Evolutionary conservation across 30 jellyfish, hydroid and myxozoan genomes (phyloP).

Genomic region (Chrysaora quinquecirrha): DNA sequence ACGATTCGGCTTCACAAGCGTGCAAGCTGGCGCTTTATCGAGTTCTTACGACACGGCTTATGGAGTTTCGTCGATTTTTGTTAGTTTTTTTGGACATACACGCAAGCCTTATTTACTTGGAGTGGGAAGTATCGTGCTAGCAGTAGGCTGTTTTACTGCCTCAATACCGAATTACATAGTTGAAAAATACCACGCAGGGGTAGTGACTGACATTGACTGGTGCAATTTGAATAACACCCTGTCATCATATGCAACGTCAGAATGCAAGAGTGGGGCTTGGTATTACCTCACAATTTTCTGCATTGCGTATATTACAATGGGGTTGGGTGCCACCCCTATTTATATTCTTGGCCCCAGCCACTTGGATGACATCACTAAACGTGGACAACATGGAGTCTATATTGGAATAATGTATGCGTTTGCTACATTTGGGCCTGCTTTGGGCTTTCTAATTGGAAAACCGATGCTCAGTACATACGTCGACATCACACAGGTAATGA

Average conservation of each 20-base stretch:
- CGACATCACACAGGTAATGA: slow-evolving; percentile 89
- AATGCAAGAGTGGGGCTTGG: slow-evolving; percentile 83
- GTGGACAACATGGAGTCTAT: slow-evolving; percentile 88
- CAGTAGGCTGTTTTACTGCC: slow-evolving; percentile 75
- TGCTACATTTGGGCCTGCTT: slow-evolving; percentile 98
- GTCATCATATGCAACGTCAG: slow-evolving; percentile 3
- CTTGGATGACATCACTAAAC: slow-evolving; percentile 80
- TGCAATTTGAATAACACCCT: slow-evolving; percentile 39
- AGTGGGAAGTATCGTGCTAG: slow-evolving; percentile 75
- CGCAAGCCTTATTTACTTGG: slow-evolving; percentile 86
- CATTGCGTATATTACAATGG: slow-evolving; percentile 78
- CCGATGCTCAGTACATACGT: slow-evolving; percentile 91
- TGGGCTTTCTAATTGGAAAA: slow-evolving; percentile 82
- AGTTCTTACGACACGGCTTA: slow-evolving; percentile 90
- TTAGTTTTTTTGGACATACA: slow-evolving; percentile 83
- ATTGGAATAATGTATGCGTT: slow-evolving; percentile 82
- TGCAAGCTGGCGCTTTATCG: slow-evolving; percentile 73
- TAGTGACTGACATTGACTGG: slow-evolving; percentile 70
- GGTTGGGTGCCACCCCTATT: slow-evolving; percentile 97
- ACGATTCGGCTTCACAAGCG: slow-evolving; percentile 86
- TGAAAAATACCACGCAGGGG: slow-evolving; percentile 86
- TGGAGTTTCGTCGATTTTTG: slow-evolving; percentile 76
- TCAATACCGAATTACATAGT: slow-evolving; percentile 80
- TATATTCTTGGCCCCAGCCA: slow-evolving; percentile 93
- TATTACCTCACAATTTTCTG: slow-evolving; percentile 74